Base-by-base conservation (phyloP, 2,888 invertebrate species). In the Orthosia incerta region DNA sequence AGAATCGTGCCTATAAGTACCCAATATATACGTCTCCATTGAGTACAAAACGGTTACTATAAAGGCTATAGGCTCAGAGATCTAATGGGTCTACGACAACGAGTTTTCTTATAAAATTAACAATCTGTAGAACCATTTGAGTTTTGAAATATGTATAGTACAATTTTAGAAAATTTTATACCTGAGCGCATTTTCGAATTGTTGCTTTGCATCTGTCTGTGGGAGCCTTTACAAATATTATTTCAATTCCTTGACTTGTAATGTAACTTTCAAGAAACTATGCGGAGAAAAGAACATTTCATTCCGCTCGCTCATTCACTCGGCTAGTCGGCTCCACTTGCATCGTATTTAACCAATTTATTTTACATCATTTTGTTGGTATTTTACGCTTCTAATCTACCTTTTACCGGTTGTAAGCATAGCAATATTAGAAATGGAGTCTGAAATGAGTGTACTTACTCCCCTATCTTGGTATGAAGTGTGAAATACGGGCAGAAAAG, bases 241-340 rank as follows among this genome's bases (percentile, higher is more conserved):
- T 45, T 57, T 46, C 50, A 70, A 62, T 57, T 71, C 72, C 26
- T 18, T n/a, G 12, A 26, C 20, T 57, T 31, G 16, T 56, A 50
- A 78, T 31, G 16, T 70, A 50, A 70, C 55, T 71, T 20, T 71
- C 55, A 39, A 45, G n/a, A n/a, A n/a, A n/a, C n/a, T 60, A 64
- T 53, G 64, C 26, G 51, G 31, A 65, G 65, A 59, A 80, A 64
- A 67, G 4, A 60, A 46, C 61, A 45, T 55, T 59, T 46, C 46
- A 69, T 64, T 64, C 39, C 26, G 39, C n/a, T 16, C 39, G 26
- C 23, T 60, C 20, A 51, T 61, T 50, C 60, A 11, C 20, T 76
- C 51, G n/a, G 11, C 55, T 46, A 11, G 18, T 76, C 51, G 15
- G 11, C 62, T 46, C 45, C 26, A 68, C 67, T 82, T 72, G 62